Conservation (phyloP, 2,797 vertebrate species). For the Myotis vivesi region DNA sequence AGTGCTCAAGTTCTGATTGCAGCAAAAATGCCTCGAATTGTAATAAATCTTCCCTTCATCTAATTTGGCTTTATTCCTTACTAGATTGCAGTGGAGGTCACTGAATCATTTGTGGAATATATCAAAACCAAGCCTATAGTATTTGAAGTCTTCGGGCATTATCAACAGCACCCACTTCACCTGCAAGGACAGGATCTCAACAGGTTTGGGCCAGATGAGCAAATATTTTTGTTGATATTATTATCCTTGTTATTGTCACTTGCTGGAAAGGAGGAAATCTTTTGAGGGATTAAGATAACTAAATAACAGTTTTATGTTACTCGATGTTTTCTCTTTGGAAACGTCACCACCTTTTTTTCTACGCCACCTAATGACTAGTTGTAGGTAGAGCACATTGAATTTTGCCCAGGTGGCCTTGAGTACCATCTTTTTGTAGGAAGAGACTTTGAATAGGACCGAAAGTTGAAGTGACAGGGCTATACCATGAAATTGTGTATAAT, state of each 20-base stretch:
- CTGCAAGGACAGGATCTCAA: constrained; percentile 92
- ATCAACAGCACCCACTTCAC: constrained; percentile 96
- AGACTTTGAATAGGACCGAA: not conserved
- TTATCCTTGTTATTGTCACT: not conserved
- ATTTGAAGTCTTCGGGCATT: constrained; percentile 99
- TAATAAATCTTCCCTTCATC: not conserved
- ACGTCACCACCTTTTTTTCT: not conserved
- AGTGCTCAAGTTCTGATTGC: not conserved
- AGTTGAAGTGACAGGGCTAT: not conserved
- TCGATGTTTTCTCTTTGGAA: not conserved
- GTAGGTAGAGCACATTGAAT: not conserved
- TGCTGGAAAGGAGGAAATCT: not conserved
- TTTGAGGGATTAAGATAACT: constrained; percentile 15
- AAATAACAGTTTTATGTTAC: not conserved
- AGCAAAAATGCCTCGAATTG: fast-evolving
- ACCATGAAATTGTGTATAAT: not conserved
- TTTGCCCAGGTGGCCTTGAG: not conserved
- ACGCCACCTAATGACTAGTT: not conserved
- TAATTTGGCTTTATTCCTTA: constrained; percentile 20
- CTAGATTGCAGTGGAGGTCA: constrained; percentile 97
- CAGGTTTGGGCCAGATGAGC: constrained; percentile 85
- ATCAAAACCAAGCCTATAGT: constrained; percentile 97
- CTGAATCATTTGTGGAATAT: constrained; percentile 97
- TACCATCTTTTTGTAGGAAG: not conserved
- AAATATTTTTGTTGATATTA: not conserved